phyloP scores from a whole-genome alignment of 2,113 vertebrate genomes.

The Phycodurus eques region DNA sequence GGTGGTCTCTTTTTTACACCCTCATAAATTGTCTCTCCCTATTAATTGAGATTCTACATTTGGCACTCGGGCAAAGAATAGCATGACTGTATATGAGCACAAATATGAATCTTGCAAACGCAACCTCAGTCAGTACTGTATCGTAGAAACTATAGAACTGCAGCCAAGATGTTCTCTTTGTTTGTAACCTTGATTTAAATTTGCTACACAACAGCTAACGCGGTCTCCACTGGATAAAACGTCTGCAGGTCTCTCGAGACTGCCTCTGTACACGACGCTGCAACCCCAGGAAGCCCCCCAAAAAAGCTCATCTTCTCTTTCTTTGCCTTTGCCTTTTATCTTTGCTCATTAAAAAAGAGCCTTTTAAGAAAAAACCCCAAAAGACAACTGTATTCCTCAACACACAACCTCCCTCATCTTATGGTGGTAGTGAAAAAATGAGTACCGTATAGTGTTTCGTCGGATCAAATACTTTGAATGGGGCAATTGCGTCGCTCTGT shows the following conservation, averaged over 20 bases:
- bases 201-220: conserved; percentile 14
- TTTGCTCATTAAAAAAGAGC: conserved; percentile 43
- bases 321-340: conserved; percentile 57
- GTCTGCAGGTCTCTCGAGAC: conserved; percentile 19
- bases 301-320: conserved; percentile 28
- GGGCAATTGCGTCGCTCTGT: conserved; percentile 27
- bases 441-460: background rate
- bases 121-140: background rate
- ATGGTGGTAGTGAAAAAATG: conserved; percentile 18
- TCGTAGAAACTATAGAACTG: background rate
- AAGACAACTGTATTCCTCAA: conserved; percentile 35
- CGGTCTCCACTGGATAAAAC: conserved; percentile 18
- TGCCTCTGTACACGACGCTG: conserved; percentile 15
- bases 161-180: background rate
- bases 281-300: conserved; percentile 35
- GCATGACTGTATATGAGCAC: background rate
- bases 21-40: background rate
- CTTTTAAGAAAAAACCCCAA: conserved; percentile 15
- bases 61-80: background rate
- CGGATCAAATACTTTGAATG: conserved; percentile 1
- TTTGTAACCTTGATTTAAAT: conserved; percentile 30
- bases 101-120: background rate
- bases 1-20: background rate
- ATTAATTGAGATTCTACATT: conserved; percentile 1
- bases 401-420: conserved; percentile 27